Evolutionary conservation across 2,113 vertebrate species (phyloP).

Genomic region (Dolichotis patagonum): DNA sequence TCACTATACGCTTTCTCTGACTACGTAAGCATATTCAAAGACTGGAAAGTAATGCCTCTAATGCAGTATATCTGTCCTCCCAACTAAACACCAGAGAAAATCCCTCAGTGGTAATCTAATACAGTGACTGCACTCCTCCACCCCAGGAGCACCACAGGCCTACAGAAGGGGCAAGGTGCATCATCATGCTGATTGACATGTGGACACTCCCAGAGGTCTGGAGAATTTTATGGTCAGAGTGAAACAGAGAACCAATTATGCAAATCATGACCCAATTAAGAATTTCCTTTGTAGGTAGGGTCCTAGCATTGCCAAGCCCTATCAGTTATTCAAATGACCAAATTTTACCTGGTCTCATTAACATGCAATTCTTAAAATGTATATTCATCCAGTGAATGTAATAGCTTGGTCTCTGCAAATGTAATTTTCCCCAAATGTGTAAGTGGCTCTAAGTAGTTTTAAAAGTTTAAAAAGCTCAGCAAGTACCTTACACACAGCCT

Average conservation of each 20-base stretch:
- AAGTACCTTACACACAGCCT: slow-evolving; percentile 77
- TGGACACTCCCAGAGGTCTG: not conserved
- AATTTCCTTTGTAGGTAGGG: slow-evolving; percentile 38
- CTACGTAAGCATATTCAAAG: not conserved
- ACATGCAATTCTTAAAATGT: slow-evolving; percentile 55
- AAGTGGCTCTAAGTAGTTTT: slow-evolving; percentile 31
- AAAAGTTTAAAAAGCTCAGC: slow-evolving; percentile 74
- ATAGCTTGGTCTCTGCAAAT: slow-evolving; percentile 17
- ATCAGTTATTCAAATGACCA: slow-evolving; percentile 54
- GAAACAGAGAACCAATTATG: slow-evolving; percentile 47
- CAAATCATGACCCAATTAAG: slow-evolving; percentile 47
- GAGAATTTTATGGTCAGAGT: not conserved
- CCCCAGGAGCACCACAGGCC: not conserved
- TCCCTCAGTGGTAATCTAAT: not conserved
- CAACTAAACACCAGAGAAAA: not conserved
- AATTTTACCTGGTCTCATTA: slow-evolving; percentile 63
- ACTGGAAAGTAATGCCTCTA: not conserved
- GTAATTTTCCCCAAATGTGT: slow-evolving; percentile 49
- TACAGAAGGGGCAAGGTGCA: not conserved
- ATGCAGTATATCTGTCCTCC: not conserved
- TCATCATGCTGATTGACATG: not conserved
- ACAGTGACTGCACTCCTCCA: not conserved
- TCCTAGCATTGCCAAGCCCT: not conserved
- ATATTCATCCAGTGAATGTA: slow-evolving; percentile 40
- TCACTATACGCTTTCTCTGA: not conserved